Base-by-base conservation (phyloP, 2,888 invertebrate species). In the Seira sanloemensis region DNA sequence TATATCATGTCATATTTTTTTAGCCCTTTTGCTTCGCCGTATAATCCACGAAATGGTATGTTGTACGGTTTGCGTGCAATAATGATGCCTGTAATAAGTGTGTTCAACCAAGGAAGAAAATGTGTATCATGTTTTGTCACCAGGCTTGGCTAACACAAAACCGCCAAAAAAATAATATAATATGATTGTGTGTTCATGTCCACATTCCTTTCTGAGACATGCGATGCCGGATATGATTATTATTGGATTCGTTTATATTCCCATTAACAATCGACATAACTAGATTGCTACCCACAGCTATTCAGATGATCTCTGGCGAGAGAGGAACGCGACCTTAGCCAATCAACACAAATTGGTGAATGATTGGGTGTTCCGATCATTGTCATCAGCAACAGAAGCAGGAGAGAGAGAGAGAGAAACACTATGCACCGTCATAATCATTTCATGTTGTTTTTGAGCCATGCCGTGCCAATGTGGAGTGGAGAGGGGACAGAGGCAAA, bases 261-360 rank as follows among this genome's bases (percentile, higher is more conserved):
- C 50, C 5, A 50, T 50, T 50, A 50, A 50, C 16, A n/a, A n/a
- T 50, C 12, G 16, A 12, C 50, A 50, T 62, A 62, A 62, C n/a
- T n/a, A n/a, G n/a, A n/a, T n/a, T n/a, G n/a, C n/a, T n/a, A n/a
- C n/a, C n/a, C n/a, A 21, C n/a, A 58, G 16, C 58, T 9, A 2
- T 21, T 62, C 16, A 2, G 21, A 62, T 62, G 19, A 62, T 21
- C 62, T 62, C 21, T 62, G 62, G 62, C 21, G 19, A 62, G 62
- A 62, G 7, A 21, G 62, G 62, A 62, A 62, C 62, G 62, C 62
- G 58, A 75, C 75, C 75, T 75, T 75, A 75, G 46, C 46, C 75
- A 75, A 75, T 75, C 75, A 75, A 19, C 58, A 54, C 21, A 62
- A 62, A 62, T 62, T 62, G 62, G 62, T 62, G 62, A 62, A 62